phyloP scores from a whole-genome alignment of 2,888 invertebrate genomes.

The Clanis bilineata region DNA sequence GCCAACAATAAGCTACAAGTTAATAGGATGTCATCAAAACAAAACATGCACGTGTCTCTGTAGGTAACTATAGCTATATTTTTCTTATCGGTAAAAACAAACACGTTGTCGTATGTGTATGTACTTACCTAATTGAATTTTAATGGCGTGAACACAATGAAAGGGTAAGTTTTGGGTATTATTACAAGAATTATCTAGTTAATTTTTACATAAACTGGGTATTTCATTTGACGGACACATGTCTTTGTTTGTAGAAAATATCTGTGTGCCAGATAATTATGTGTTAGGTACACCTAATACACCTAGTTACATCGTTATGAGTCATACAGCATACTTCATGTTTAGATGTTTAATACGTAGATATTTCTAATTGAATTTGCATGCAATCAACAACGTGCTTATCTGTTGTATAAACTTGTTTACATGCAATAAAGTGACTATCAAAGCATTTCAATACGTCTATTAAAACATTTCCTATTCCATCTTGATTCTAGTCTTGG shows the following conservation, averaged over 20 bases:
- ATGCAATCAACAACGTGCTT: conserved; percentile 32
- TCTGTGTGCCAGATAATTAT: neutral
- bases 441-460: conserved; percentile 6
- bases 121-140: too few relatives aligned
- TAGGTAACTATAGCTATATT: neutral
- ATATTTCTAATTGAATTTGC: conserved; percentile 33
- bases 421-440: conserved; percentile 18
- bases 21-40: too few relatives aligned
- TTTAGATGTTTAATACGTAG: conserved; percentile 22
- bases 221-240: too few relatives aligned
- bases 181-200: too few relatives aligned
- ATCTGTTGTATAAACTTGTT: conserved; percentile 29
- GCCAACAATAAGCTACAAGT: neutral
- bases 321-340: conserved; percentile 24
- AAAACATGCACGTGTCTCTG: neutral
- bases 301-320: conserved; percentile 20
- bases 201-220: too few relatives aligned
- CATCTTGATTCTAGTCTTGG: too few relatives aligned
- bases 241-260: neutral
- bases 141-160: too few relatives aligned
- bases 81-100: neutral
- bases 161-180: too few relatives aligned
- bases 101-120: neutral
- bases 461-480: neutral
- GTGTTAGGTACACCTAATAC: too few relatives aligned